Evolutionary conservation across 2,888 invertebrate genomes (phyloP).

Genomic region (Gymnoscelis rufifasciata): DNA sequence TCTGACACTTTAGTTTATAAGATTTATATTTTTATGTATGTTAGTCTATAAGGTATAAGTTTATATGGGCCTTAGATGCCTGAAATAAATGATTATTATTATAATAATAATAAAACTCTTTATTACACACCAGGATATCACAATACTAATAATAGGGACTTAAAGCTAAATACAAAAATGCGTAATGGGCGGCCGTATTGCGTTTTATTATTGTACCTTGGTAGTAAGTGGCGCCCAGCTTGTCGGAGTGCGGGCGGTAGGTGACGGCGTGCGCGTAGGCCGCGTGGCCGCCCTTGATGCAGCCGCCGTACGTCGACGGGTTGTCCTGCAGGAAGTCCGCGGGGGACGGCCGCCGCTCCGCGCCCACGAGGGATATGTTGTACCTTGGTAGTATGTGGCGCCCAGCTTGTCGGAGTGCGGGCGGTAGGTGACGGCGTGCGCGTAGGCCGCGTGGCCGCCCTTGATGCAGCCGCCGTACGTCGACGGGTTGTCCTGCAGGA

Average conservation of each 20-base stretch:
- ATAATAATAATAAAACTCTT: no score
- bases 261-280: constrained; percentile 88
- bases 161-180: no score
- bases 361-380: no score
- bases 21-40: no score
- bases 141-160: no score
- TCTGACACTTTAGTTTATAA: no score
- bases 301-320: constrained; percentile 79
- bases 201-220: constrained; percentile 14
- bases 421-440: constrained; percentile 83
- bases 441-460: constrained; percentile 91
- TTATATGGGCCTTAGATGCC: no score
- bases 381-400: constrained; percentile 88
- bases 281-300: constrained; percentile 92
- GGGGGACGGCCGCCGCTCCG: no score
- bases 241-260: constrained; percentile 50
- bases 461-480: constrained; percentile 84
- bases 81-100: no score
- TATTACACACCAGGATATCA: no score
- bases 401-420: constrained; percentile 75
- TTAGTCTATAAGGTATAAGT: no score
- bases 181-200: no score
- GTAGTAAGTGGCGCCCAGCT: background rate
- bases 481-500: constrained; percentile 87
- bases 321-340: constrained; percentile 91